phyloP scores from a whole-genome alignment of 2,888 invertebrate species.

The Patella pellucida region DNA sequence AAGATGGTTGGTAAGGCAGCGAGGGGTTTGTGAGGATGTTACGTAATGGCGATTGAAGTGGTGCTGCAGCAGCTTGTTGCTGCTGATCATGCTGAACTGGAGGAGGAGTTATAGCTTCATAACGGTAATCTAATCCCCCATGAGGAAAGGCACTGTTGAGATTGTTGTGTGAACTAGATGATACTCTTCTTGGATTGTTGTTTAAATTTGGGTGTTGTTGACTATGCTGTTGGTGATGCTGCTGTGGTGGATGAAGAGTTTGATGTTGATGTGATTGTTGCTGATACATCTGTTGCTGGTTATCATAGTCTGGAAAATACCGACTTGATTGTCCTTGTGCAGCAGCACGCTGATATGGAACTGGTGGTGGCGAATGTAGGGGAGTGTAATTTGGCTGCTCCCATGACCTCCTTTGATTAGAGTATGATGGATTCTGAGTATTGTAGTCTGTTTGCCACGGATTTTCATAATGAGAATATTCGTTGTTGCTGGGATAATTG shows the following conservation, averaged over 20 bases:
- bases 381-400: conserved; percentile 15
- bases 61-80: neutral
- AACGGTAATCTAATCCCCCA: neutral
- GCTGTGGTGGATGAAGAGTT: neutral
- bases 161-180: neutral
- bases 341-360: conserved; percentile 1
- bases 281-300: conserved; percentile 25
- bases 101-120: conserved; percentile 3
- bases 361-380: neutral
- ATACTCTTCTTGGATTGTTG: neutral
- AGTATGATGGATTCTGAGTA: conserved; percentile 3
- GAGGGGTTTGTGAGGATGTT: neutral
- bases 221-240: neutral
- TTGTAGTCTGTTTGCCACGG: conserved; percentile 12
- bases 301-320: conserved; percentile 10
- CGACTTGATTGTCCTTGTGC: conserved; percentile 2
- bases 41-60: neutral
- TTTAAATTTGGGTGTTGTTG: neutral
- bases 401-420: conserved; percentile 12
- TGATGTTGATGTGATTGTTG: neutral
- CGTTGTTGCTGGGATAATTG: conserved; percentile 13
- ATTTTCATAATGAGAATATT: conserved; percentile 17
- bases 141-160: neutral
- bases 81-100: neutral
- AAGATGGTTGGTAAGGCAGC: neutral